These are phyloP conservation scores for Reticulitermes speratus DNA, from an alignment of 1,140 invertebrate genomes.

Conservation along the genomic window DNA sequence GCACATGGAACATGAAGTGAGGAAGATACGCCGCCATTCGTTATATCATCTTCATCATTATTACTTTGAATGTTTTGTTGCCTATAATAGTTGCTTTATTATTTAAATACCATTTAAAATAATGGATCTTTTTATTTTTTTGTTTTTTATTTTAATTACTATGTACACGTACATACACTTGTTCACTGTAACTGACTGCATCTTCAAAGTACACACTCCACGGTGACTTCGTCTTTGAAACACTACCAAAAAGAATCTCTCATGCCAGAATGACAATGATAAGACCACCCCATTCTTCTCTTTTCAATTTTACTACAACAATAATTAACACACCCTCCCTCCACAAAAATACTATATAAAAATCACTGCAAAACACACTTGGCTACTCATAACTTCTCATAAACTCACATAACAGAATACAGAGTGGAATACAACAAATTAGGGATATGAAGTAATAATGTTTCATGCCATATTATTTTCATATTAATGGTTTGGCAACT, in stretches of 20 bases:
- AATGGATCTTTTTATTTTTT: background rate
- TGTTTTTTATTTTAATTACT: background rate
- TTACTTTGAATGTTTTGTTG: background rate
- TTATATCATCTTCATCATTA: background rate
- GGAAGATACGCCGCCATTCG: background rate
- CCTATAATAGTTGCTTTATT: background rate
- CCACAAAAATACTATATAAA: slow-evolving; percentile 4
- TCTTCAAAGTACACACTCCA: background rate
- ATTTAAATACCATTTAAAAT: slow-evolving; percentile 15
- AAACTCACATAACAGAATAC: background rate
- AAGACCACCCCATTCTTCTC: background rate
- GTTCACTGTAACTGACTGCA: background rate
- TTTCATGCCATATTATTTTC: slow-evolving; percentile 1
- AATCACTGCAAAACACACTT: slow-evolving; percentile 7
- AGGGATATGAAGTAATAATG: background rate
- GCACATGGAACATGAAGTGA: background rate
- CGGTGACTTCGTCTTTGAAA: background rate
- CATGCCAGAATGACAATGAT: background rate
- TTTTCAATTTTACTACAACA: background rate
- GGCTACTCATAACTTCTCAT: background rate
- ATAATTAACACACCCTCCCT: background rate
- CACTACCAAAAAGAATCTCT: background rate
- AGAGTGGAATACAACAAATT: background rate
- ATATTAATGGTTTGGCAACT: slow-evolving; percentile 4
- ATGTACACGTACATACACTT: slow-evolving; percentile 5